Percentiles rank a stretch among this genome's conserved stretches.
These are phyloP conservation scores for Palythoa grandiflora DNA, from an alignment of 92 coral and sea anemone genomes.

Conservation along the genomic window DNA sequence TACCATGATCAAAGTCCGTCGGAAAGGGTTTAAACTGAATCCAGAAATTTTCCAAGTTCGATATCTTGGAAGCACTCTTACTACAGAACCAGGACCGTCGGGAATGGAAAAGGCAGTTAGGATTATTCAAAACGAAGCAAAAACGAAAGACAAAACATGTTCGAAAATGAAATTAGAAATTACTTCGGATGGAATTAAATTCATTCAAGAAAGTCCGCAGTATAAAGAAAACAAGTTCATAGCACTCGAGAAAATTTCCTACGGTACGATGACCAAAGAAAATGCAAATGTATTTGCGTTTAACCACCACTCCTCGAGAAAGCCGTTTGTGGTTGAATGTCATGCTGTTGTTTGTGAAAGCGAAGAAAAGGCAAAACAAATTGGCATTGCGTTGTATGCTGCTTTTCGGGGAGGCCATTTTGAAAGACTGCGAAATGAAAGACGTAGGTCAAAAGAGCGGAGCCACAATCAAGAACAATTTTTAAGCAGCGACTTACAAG, in stretches of 20 bases:
- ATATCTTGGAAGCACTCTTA: conserved; percentile 78
- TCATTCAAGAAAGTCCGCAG: conserved; percentile 59
- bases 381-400: conserved; percentile 86
- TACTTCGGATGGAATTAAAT: conserved; percentile 74
- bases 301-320: conserved; percentile 89
- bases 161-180: conserved; percentile 85
- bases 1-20: conserved; percentile 83
- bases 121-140: conserved; percentile 69
- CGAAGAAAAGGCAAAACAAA: conserved; percentile 83
- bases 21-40: conserved; percentile 71
- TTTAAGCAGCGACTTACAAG: conserved; percentile 13
- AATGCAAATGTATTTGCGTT: conserved; percentile 85
- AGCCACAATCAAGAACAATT: conserved; percentile 24
- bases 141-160: conserved; percentile 73
- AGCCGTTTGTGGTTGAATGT: conserved; percentile 86
- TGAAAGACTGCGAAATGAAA: conserved; percentile 81
- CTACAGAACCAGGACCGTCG: conserved; percentile 79
- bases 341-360: conserved; percentile 88
- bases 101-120: conserved; percentile 87
- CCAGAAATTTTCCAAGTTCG: conserved; percentile 82
- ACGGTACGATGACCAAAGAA: conserved; percentile 76
- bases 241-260: conserved; percentile 83
- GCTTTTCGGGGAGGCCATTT: conserved; percentile 95
- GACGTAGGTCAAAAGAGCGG: conserved; percentile 65
- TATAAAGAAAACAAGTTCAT: conserved; percentile 61